Evolutionary conservation across 2,797 vertebrate genomes (phyloP).

Genomic region (Megaceryle alcyon): DNA sequence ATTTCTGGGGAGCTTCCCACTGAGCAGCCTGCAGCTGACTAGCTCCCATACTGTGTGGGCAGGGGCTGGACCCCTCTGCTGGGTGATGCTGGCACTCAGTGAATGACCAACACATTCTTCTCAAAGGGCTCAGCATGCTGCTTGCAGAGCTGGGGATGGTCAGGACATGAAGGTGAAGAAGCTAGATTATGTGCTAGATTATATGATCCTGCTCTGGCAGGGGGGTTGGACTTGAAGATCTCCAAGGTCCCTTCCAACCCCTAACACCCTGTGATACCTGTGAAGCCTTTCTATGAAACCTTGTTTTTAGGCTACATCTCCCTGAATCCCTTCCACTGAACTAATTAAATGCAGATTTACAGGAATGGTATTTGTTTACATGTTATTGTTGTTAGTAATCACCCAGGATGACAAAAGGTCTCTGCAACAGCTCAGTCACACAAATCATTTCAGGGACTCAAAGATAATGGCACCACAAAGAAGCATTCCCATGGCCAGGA

Average conservation of each 20-base stretch:
- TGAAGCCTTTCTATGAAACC: neutral
- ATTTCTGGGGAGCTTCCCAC: neutral
- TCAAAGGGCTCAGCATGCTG: accelerated
- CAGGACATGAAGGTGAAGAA: neutral
- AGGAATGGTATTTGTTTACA: slow-evolving; percentile 30
- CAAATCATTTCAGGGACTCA: slow-evolving; percentile 4
- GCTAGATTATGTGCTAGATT: too few species aligned
- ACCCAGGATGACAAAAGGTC: neutral
- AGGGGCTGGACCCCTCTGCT: neutral
- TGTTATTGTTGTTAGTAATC: neutral
- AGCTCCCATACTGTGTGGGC: accelerated
- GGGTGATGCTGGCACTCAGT: neutral
- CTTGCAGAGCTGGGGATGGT: neutral
- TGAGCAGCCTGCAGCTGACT: neutral
- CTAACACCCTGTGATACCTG: too few species aligned
- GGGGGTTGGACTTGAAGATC: too few species aligned
- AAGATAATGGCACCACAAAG: slow-evolving; percentile 39
- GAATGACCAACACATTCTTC: neutral
- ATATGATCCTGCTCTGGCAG: too few species aligned
- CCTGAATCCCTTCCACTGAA: slow-evolving; percentile 5
- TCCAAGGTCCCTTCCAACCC: too few species aligned
- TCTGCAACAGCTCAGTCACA: neutral
- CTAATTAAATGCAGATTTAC: slow-evolving; percentile 37
- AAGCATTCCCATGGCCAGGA: neutral
- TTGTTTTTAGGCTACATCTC: neutral